Conservation (phyloP, 2,888 invertebrate species). For the Celastrina argiolus region DNA sequence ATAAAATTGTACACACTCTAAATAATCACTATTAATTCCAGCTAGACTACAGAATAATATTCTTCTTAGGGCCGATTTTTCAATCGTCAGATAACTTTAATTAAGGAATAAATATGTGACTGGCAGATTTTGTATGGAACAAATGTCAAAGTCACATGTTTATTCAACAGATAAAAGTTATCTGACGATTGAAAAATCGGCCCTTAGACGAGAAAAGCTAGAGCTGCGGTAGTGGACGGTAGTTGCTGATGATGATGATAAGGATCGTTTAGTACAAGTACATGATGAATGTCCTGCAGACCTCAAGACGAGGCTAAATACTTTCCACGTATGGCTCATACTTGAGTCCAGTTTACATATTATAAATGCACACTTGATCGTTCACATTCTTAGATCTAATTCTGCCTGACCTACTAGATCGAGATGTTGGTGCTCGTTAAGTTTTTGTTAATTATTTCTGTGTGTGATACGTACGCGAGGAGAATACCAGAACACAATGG, state of each 20-base stretch:
- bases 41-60: too few relatives aligned
- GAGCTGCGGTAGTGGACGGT: background rate
- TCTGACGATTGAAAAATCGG: too few relatives aligned
- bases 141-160: too few relatives aligned
- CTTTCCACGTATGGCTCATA: slow-evolving; percentile 53
- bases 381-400: slow-evolving; percentile 48
- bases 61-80: too few relatives aligned
- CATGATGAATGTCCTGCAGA: slow-evolving; percentile 36
- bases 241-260: background rate
- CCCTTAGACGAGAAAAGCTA: too few relatives aligned
- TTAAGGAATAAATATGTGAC: too few relatives aligned
- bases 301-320: slow-evolving; percentile 44
- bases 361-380: slow-evolving; percentile 55
- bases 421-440: slow-evolving; percentile 42
- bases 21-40: too few relatives aligned
- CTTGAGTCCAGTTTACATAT: slow-evolving; percentile 45
- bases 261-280: background rate
- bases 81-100: too few relatives aligned
- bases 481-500: slow-evolving; percentile 42
- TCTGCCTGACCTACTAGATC: slow-evolving; percentile 37
- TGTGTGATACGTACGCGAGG: slow-evolving; percentile 41
- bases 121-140: too few relatives aligned
- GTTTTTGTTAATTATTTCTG: slow-evolving; percentile 43
- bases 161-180: too few relatives aligned
- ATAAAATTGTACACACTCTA: too few relatives aligned